phyloP scores from a whole-genome alignment of 2,888 invertebrate species.

The Tenthredo amoena region DNA sequence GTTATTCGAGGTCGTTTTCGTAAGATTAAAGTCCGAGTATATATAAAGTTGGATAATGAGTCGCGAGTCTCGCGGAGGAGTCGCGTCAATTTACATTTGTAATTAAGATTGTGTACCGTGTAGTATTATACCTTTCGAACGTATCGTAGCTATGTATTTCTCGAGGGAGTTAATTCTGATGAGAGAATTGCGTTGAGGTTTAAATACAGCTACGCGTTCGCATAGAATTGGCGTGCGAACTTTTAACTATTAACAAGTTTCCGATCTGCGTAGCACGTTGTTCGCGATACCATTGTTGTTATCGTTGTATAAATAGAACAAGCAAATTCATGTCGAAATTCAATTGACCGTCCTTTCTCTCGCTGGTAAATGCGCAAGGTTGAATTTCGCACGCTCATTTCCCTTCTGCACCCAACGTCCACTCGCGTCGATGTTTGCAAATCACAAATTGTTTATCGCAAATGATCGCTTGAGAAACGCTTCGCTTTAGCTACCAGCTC shows the following conservation, averaged over 20 bases:
- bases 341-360: conserved; percentile 53
- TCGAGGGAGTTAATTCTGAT: not conserved
- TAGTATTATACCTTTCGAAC: not conserved
- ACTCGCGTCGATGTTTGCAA: conserved; percentile 36
- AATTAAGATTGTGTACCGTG: conserved; percentile 35
- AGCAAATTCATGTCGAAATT: conserved; percentile 49
- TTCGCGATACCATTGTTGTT: conserved; percentile 36
- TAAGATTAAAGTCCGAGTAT: conserved; percentile 46
- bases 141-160: not conserved
- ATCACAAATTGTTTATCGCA: conserved; percentile 35
- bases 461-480: conserved; percentile 16
- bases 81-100: conserved; percentile 39
- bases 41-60: conserved; percentile 12
- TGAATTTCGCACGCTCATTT: conserved; percentile 51
- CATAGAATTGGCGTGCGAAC: conserved; percentile 40
- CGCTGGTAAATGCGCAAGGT: conserved; percentile 45
- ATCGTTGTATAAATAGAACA: conserved; percentile 44
- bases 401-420: conserved; percentile 33
- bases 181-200: conserved; percentile 22
- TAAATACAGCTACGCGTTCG: not conserved
- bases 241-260: conserved; percentile 27
- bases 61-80: conserved; percentile 27
- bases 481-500: not conserved
- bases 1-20: conserved; percentile 43
- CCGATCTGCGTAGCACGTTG: conserved; percentile 37